Evolutionary conservation across 2,797 vertebrate genomes (phyloP).

Genomic region (Denticeps clupeoides): DNA sequence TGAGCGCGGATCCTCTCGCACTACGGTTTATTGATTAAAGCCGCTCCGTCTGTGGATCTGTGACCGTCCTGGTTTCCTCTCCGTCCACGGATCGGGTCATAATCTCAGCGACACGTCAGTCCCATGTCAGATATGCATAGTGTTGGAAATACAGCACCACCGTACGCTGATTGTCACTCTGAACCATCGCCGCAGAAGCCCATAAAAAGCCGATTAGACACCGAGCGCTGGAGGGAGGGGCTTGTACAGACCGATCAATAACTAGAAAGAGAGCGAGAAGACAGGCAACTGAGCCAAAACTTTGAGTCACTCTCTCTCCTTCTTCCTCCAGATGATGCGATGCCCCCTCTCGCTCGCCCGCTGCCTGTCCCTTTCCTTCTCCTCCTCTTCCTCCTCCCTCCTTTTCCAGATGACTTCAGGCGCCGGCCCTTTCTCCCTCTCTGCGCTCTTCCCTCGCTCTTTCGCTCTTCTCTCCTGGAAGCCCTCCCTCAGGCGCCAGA

Average conservation of each 20-base stretch:
- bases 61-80: conserved; percentile 12
- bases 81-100: conserved; percentile 18
- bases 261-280: background rate
- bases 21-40: no score
- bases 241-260: conserved; percentile 30
- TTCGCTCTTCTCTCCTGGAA: conserved; percentile 63
- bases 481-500: conserved; percentile 52
- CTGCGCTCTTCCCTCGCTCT: conserved; percentile 31
- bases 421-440: conserved; percentile 39
- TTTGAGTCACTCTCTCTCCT: conserved; percentile 26
- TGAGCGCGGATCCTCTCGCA: conserved; percentile 35
- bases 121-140: no score
- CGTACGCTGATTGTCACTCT: conserved; percentile 4
- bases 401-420: conserved; percentile 40
- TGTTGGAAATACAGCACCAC: background rate
- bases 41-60: no score
- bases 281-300: no score
- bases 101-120: conserved; percentile 11
- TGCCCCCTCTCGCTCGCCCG: conserved; percentile 26
- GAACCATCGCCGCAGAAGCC: conserved; percentile 40
- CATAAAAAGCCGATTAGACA: conserved; percentile 61
- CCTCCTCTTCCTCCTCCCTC: conserved; percentile 30
- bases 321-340: conserved; percentile 35
- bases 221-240: conserved; percentile 39
- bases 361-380: conserved; percentile 9